Base-by-base conservation (phyloP, 2,797 vertebrate genomes). In the Poeciliopsis gracilis region DNA sequence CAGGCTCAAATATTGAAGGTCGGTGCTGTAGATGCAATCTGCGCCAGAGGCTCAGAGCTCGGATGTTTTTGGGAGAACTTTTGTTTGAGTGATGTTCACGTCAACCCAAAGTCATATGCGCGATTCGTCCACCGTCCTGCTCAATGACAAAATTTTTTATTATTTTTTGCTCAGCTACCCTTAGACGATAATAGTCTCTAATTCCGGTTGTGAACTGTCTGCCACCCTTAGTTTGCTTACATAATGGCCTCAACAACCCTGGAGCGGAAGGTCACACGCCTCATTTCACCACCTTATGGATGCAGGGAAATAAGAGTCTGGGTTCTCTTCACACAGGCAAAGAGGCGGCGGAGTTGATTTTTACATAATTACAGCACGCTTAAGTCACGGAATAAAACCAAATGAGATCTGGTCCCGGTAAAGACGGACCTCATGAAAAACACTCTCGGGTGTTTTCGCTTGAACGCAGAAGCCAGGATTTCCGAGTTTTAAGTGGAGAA, bases 251-350 rank as follows among this genome's bases (percentile, higher is more conserved):
- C 18, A 76, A 63, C 71, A 76, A 81, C 82, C 47, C 57, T 55
- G 45, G 36, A 81, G 84, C 41, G 46, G 66, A 78, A 82, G 80
- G 86, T 79, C 30, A 11, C 36, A 72, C 0, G 80, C 76, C 77
- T 83, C 77, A 84, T 87, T 90, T 88, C 79, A 82, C 74, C 77
- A 43, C 59, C 77, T 84, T 30, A 82, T 82, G 46, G 55, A 72
- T 46, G 45, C 72, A 87, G 83, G 85, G 25, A 90, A 89, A 87
- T 83, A 13, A 59, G 16, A 82, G 25, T 23, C 49, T 2, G 71
- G 33, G 36, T 49, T 66, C 30, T n/a, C 30, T 38, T 77, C 47
- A 55, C 57, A 1, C 69, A 55, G 23, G 41, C 4, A 75, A 61
- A 79, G 57, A 77, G 72, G 69, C 12, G 8, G 73, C 66, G n/a